Conservation (phyloP, 1,140 invertebrate genomes). For the Drosophila tropicalis region DNA sequence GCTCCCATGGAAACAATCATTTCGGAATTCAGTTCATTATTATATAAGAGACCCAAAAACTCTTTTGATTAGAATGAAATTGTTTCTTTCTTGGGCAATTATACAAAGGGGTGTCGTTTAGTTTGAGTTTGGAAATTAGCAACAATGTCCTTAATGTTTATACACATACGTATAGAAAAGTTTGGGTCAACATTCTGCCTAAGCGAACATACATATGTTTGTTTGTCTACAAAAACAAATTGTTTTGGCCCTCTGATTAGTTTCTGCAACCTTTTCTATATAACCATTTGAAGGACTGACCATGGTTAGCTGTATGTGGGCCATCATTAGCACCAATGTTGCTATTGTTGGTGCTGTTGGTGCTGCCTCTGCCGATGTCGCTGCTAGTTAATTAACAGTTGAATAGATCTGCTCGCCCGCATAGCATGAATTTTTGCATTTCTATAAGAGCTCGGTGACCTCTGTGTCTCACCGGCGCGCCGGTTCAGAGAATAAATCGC, state of each 20-base stretch:
- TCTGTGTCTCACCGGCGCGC: conserved; percentile 27
- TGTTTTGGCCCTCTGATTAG: not conserved
- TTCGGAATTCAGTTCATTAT: too few relatives aligned
- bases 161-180: not conserved
- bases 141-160: too few relatives aligned
- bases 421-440: conserved; percentile 57
- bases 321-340: conserved; percentile 48
- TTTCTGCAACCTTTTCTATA: conserved; percentile 1
- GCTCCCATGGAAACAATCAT: too few relatives aligned
- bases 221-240: not conserved
- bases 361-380: not conserved
- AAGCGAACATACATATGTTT: not conserved
- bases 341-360: too few relatives aligned
- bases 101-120: too few relatives aligned
- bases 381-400: conserved; percentile 41
- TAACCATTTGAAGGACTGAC: conserved; percentile 20
- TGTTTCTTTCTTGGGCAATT: too few relatives aligned
- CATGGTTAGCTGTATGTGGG: conserved; percentile 56
- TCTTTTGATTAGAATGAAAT: too few relatives aligned
- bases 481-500: not conserved
- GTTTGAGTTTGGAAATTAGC: too few relatives aligned
- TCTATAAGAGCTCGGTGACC: conserved; percentile 53
- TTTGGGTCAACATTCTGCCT: not conserved
- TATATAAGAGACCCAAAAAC: too few relatives aligned
- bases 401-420: conserved; percentile 45